Evolutionary conservation across 2,888 invertebrate genomes (phyloP).

Genomic region (Panopea generosa): DNA sequence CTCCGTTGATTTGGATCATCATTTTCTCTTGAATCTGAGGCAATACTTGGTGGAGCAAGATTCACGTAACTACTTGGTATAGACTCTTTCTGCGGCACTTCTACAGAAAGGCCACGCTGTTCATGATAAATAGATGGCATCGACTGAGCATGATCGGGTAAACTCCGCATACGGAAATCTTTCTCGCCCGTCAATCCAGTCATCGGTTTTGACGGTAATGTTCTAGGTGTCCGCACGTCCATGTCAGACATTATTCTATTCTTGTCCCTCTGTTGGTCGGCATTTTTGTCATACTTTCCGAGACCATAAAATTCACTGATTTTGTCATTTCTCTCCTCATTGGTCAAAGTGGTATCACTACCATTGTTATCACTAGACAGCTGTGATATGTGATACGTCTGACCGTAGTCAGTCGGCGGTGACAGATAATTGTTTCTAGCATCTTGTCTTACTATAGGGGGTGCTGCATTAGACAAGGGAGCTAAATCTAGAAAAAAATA

Average conservation of each 20-base stretch:
- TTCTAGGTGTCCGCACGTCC: constrained; percentile 48
- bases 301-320: constrained; percentile 59
- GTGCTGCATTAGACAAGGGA: constrained; percentile 6
- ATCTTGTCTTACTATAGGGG: constrained; percentile 20
- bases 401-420: constrained; percentile 25
- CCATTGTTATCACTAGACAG: constrained; percentile 40
- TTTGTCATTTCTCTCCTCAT: constrained; percentile 55
- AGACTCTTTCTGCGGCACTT: constrained; percentile 25
- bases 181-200: constrained; percentile 58
- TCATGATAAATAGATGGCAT: constrained; percentile 63
- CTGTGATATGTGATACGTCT: constrained; percentile 22
- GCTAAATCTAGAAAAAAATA: constrained; percentile 52
- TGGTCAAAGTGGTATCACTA: constrained; percentile 55
- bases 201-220: constrained; percentile 49
- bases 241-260: constrained; percentile 54
- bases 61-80: constrained; percentile 49
- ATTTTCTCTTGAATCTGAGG: constrained; percentile 27
- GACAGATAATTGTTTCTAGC: constrained; percentile 21
- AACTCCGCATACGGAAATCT: constrained; percentile 55
- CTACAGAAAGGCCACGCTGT: constrained; percentile 38
- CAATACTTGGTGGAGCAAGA: constrained; percentile 11
- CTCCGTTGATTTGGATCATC: constrained; percentile 59
- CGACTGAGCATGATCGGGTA: constrained; percentile 61
- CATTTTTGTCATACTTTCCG: constrained; percentile 45
- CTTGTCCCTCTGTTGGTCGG: constrained; percentile 13